Conservation (phyloP, 2,797 vertebrate species). For the Antrozous pallidus region DNA sequence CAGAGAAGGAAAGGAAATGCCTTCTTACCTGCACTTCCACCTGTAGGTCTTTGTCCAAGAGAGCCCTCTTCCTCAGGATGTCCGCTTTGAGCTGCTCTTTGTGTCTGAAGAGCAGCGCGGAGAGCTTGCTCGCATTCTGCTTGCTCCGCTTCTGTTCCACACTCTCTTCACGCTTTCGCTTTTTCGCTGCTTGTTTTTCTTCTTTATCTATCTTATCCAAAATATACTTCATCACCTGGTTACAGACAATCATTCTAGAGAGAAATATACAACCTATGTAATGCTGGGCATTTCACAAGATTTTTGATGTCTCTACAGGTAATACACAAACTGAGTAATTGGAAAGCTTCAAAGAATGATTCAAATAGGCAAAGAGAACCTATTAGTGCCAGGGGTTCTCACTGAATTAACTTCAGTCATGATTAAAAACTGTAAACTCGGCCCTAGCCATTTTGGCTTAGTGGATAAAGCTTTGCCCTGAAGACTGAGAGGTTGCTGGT, state of each 20-base stretch:
- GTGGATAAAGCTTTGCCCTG: too few relatives aligned
- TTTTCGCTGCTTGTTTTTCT: constrained; percentile 94
- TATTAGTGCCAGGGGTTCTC: not conserved
- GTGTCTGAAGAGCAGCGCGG: constrained; percentile 94
- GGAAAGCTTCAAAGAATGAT: not conserved
- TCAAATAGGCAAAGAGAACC: not conserved
- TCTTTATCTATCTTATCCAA: constrained; percentile 98
- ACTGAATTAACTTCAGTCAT: not conserved
- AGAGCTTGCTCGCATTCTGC: constrained; percentile 93
- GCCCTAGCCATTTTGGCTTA: too few relatives aligned
- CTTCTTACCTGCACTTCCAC: constrained; percentile 92
- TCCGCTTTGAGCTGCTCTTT: constrained; percentile 97
- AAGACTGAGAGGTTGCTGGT: too few relatives aligned
- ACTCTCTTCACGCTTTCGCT: constrained; percentile 93
- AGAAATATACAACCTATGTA: constrained; percentile 73
- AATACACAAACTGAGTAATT: not conserved
- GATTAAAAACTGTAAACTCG: not conserved
- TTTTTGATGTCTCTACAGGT: not conserved
- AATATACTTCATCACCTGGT: constrained; percentile 99
- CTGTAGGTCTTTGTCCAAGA: constrained; percentile 96
- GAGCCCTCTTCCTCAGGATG: constrained; percentile 95
- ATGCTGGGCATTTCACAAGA: not conserved
- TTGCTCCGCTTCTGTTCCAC: constrained; percentile 95
- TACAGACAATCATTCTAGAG: constrained; percentile 96
- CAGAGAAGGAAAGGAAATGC: not conserved